Evolutionary conservation across 2,113 vertebrate species (phyloP), one percentile per base, ranked within the genome.

Genomic region (Crotalus horridus): DNA sequence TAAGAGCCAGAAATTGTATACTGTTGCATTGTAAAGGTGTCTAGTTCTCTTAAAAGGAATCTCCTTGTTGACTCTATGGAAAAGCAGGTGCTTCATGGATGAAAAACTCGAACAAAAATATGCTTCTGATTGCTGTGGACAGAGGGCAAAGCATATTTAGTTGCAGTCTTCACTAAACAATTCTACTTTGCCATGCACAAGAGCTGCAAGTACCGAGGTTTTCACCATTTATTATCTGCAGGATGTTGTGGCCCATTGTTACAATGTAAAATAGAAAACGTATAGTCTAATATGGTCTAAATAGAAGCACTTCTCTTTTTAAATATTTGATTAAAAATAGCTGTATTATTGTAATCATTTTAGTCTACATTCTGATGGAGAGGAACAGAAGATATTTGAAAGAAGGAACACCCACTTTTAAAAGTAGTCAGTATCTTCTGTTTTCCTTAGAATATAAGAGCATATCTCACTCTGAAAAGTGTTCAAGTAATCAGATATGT

Each of bases 391-490:
- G n/a, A 29, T 24, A 86, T 39, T n/a, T 2, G 29, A 85, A 53
- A 23, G 51, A 59, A n/a, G 24, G 48, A 26, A 26, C 43, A 24
- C 13, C 59, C 21, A 55, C 21, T 92, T 88, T 88, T 64, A 55
- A 87, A 69, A 51, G 20, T 87, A 7, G 43, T 85, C 81, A 48
- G 29, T 85, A 39, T 33, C 88, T 92, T 85, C 51, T 58, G 24
- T 23, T 54, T 54, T 94, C 90, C 93, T 92, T 46, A 93, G 8
- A 58, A 93, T 93, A 95, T 95, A 94, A 95, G 95, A 95, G 92
- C 93, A 95, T 87, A 90, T 88, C 53, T 88, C 95, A 59, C 87
- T 69, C 87, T 69, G 29, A 33, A 93, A 91, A 43, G 91, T 94
- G 43, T 39, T 23, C 29, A 95, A 95, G 91, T 92, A 94, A 59